These are phyloP conservation scores for Lamellibrachia luymesi DNA, from an alignment of 1,140 invertebrate genomes.

Conservation along the genomic window DNA sequence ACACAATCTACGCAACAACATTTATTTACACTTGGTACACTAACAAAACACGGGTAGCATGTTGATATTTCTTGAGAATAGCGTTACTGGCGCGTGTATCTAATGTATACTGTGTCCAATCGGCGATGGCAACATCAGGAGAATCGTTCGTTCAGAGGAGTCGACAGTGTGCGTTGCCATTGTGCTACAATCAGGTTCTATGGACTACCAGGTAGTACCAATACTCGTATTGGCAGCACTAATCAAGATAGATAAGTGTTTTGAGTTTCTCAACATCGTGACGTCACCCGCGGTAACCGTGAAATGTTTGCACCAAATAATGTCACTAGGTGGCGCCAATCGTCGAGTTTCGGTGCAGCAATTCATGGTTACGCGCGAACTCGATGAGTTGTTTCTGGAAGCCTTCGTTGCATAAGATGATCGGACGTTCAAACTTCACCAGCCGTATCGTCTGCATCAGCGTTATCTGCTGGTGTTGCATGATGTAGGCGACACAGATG, in stretches of 20 bases:
- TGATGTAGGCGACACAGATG: conserved; percentile 63
- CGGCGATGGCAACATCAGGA: too few species aligned
- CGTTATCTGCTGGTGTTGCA: conserved; percentile 28
- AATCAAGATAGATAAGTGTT: too few species aligned
- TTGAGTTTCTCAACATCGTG: too few species aligned
- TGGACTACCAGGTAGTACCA: neutral
- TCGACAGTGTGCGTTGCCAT: neutral
- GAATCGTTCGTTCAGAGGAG: too few species aligned
- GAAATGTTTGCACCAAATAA: neutral
- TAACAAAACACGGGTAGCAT: neutral
- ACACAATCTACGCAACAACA: neutral
- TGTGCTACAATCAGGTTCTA: neutral
- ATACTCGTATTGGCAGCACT: too few species aligned
- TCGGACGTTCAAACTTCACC: conserved; percentile 59
- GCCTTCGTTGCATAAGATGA: conserved; percentile 26
- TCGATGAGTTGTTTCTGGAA: conserved; percentile 25
- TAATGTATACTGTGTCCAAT: too few species aligned
- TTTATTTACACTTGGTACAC: neutral
- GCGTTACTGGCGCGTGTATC: too few species aligned
- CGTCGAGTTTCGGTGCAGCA: conserved; percentile 17
- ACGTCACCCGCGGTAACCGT: neutral
- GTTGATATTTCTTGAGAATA: neutral
- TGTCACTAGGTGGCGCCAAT: neutral
- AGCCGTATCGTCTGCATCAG: conserved; percentile 50
- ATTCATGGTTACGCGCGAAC: conserved; percentile 22